phyloP scores from a whole-genome alignment of 2,888 invertebrate species.

The Cheilosia urbana region DNA sequence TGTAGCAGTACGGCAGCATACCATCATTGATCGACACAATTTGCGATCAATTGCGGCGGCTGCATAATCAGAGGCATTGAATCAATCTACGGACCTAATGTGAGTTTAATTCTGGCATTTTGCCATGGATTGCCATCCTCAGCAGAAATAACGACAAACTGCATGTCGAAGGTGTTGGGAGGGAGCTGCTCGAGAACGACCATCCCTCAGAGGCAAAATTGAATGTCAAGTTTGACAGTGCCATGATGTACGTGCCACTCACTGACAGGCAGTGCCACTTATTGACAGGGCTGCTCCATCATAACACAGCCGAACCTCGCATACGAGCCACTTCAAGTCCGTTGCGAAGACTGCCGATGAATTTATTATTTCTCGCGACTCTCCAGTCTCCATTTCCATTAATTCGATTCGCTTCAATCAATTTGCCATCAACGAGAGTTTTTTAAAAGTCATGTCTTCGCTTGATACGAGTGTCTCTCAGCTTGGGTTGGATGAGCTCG shows the following conservation, averaged over 20 bases:
- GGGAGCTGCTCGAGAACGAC: conserved; percentile 21
- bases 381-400: conserved; percentile 19
- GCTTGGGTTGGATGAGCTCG: neutral
- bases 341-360: conserved; percentile 10
- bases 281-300: conserved; percentile 29
- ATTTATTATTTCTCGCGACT: neutral
- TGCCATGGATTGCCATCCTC: conserved; percentile 11
- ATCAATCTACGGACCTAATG: conserved; percentile 33
- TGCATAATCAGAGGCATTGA: conserved; percentile 43
- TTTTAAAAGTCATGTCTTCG: conserved; percentile 32
- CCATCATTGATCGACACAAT: conserved; percentile 43
- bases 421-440: conserved; percentile 54
- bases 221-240: conserved; percentile 69
- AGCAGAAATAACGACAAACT: neutral
- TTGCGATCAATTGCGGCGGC: conserved; percentile 1
- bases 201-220: conserved; percentile 47
- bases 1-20: neutral
- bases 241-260: conserved; percentile 29
- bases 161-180: conserved; percentile 27
- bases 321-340: conserved; percentile 53
- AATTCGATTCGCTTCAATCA: conserved; percentile 43
- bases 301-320: conserved; percentile 35
- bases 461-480: conserved; percentile 11
- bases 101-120: conserved; percentile 25
- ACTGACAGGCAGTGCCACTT: conserved; percentile 12